These are phyloP conservation scores for Cygnus buccinator DNA, from an alignment of 2,113 vertebrate genomes.

Conservation along the genomic window DNA sequence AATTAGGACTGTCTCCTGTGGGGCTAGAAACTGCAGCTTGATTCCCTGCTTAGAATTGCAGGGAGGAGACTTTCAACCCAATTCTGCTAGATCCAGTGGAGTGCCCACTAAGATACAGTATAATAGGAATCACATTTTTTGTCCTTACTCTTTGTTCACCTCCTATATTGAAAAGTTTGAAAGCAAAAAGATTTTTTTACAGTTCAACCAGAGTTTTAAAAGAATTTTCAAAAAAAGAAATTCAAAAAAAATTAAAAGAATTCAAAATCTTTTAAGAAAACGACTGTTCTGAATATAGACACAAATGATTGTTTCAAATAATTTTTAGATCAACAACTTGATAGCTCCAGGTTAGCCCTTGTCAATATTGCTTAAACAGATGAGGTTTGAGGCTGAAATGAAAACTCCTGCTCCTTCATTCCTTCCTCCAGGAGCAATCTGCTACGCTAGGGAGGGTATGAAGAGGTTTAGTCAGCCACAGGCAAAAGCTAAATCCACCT, in stretches of 20 bases:
- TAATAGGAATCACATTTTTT: not conserved
- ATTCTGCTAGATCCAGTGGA: not conserved
- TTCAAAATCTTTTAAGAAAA: not conserved
- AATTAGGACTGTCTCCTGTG: not conserved
- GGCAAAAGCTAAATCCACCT: not conserved
- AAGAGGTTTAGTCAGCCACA: not conserved
- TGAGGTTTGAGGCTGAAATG: not conserved
- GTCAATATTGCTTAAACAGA: not conserved
- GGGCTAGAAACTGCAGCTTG: not conserved
- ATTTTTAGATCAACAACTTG: not conserved
- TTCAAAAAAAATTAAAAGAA: not conserved
- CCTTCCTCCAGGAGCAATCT: not conserved
- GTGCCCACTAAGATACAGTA: not conserved
- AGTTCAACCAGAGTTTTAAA: not conserved
- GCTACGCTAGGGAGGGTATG: not conserved
- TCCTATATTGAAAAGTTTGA: not conserved
- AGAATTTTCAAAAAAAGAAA: not conserved
- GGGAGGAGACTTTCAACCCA: not conserved
- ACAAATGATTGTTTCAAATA: not conserved
- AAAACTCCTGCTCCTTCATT: not conserved
- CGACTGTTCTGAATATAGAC: not conserved
- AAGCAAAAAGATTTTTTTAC: not conserved
- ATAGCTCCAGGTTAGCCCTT: not conserved
- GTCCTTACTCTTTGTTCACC: fast-evolving
- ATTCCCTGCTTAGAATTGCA: not conserved